Conservation (phyloP, 1,140 invertebrate species). For the Drosophila ironensis region DNA sequence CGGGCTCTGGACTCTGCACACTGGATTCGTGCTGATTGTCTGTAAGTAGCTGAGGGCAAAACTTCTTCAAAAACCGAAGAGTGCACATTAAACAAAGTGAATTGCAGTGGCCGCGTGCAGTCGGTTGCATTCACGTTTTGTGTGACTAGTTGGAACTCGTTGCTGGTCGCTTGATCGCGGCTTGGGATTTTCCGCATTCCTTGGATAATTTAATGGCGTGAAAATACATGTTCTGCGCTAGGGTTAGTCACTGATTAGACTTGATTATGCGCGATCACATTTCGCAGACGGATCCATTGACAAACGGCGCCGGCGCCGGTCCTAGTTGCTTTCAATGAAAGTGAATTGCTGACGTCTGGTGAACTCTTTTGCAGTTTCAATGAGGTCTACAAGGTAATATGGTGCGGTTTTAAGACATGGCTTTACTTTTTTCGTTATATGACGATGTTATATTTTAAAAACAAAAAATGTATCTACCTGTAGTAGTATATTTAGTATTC, state of each 20-base stretch:
- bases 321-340: slow-evolving; percentile 23
- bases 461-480: too few relatives aligned
- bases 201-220: slow-evolving; percentile 68
- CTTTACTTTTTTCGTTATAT: too few relatives aligned
- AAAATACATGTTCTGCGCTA: slow-evolving; percentile 48
- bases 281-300: slow-evolving; percentile 46
- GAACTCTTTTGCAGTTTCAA: background rate
- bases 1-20: slow-evolving; percentile 6
- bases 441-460: too few relatives aligned
- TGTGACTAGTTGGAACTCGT: slow-evolving; percentile 55
- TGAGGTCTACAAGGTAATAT: too few relatives aligned
- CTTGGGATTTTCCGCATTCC: slow-evolving; percentile 73
- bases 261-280: slow-evolving; percentile 65
- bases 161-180: slow-evolving; percentile 27
- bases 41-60: slow-evolving; percentile 76
- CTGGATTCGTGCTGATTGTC: slow-evolving; percentile 70
- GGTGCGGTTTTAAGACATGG: too few relatives aligned
- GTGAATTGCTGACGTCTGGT: slow-evolving; percentile 17
- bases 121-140: slow-evolving; percentile 45
- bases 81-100: slow-evolving; percentile 50
- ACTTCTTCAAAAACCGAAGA: slow-evolving; percentile 44
- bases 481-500: too few relatives aligned
- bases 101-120: slow-evolving; percentile 37
- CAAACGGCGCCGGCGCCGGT: slow-evolving; percentile 59
- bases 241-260: slow-evolving; percentile 53